Evolutionary conservation across 2,888 invertebrate genomes (phyloP).

Genomic region (Homarus gammarus): DNA sequence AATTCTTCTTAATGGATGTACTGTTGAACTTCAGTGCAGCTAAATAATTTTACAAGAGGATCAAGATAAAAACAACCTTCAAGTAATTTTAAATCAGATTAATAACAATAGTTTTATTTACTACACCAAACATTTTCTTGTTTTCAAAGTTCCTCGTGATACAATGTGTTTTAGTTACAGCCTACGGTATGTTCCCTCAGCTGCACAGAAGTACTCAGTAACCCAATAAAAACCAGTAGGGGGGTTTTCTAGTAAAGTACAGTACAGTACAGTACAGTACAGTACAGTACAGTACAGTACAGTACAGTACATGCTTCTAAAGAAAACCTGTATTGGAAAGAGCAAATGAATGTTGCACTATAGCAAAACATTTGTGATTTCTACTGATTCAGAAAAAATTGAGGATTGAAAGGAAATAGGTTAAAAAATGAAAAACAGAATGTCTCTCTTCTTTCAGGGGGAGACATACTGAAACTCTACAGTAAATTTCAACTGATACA

Average conservation of each 20-base stretch:
- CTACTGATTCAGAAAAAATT: background rate
- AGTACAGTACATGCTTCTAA: background rate
- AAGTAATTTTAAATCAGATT: no score
- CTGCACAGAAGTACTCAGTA: background rate
- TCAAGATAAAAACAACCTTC: background rate
- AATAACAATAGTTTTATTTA: background rate
- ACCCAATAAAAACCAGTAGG: background rate
- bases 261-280: no score
- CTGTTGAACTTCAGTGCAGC: background rate
- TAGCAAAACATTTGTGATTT: background rate
- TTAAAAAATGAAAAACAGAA: background rate
- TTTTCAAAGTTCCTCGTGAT: background rate
- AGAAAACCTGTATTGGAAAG: background rate
- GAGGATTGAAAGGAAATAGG: background rate
- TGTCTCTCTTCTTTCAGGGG: no score
- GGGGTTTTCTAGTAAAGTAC: background rate
- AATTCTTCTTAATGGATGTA: background rate
- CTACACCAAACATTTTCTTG: background rate
- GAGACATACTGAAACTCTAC: no score
- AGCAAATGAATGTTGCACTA: background rate
- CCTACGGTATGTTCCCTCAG: no score
- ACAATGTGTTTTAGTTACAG: no score
- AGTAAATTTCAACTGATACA: background rate
- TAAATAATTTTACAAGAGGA: background rate
- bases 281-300: no score